Percentiles rank a stretch among this genome's conserved stretches.
phyloP scores from a whole-genome alignment of 2,888 invertebrate genomes.

The Coecobrya sp. region DNA sequence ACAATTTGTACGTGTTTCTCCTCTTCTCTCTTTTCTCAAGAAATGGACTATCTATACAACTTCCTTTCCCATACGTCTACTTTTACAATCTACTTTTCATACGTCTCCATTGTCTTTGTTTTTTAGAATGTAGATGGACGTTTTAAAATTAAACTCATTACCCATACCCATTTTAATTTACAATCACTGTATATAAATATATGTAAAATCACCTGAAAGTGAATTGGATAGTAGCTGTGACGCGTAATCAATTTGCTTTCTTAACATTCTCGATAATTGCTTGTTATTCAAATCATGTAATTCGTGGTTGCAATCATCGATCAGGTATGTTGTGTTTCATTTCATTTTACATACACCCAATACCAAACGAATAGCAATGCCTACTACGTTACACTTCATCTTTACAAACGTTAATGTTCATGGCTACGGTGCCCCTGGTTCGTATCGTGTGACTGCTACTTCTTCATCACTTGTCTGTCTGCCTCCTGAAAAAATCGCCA shows the following conservation, averaged over 20 bases:
- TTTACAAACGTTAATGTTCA: not conserved
- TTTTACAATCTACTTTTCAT: too few relatives aligned
- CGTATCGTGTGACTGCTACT: not conserved
- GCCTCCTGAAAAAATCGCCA: slow-evolving; percentile 41
- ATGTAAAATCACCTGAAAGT: too few relatives aligned
- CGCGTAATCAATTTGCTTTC: not conserved
- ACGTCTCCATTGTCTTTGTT: too few relatives aligned
- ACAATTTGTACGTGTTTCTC: slow-evolving; percentile 64
- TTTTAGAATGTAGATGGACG: too few relatives aligned
- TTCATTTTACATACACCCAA: not conserved
- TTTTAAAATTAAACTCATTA: too few relatives aligned
- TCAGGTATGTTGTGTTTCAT: not conserved
- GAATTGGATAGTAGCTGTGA: too few relatives aligned
- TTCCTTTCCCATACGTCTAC: not conserved
- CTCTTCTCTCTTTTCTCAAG: slow-evolving; percentile 45
- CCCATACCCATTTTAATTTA: too few relatives aligned
- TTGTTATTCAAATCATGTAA: slow-evolving; percentile 63
- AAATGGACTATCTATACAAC: not conserved
- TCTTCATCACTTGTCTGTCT: slow-evolving; percentile 7
- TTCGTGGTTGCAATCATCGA: not conserved
- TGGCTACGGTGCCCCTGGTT: not conserved
- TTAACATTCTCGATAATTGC: not conserved
- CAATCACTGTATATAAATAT: too few relatives aligned
- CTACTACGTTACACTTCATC: too few relatives aligned
- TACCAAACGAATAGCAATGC: too few relatives aligned